These are phyloP conservation scores for Microcebus tavaratra DNA, from an alignment of 2,113 vertebrate genomes.

Conservation along the genomic window DNA sequence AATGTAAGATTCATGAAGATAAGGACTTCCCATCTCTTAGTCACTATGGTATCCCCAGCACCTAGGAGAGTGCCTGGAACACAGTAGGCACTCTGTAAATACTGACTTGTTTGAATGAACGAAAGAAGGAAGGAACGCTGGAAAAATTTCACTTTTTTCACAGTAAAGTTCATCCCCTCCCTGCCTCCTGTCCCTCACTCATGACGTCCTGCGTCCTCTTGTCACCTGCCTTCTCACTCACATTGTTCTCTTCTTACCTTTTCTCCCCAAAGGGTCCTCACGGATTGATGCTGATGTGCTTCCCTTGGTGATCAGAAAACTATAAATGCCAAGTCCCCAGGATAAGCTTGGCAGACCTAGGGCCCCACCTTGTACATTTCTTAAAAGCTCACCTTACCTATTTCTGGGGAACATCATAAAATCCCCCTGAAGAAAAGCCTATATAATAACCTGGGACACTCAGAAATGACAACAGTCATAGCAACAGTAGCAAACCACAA, in stretches of 20 bases:
- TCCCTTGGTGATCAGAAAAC: neutral
- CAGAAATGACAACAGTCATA: neutral
- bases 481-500: neutral
- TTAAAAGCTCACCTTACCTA: neutral
- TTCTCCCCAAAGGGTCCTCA: neutral
- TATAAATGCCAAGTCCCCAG: neutral
- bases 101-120: neutral
- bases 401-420: neutral
- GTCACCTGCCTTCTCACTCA: neutral
- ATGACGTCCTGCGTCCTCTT: neutral
- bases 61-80: neutral
- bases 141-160: neutral
- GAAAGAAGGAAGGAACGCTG: neutral
- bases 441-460: neutral
- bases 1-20: neutral
- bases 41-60: neutral
- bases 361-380: neutral
- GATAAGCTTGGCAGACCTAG: neutral
- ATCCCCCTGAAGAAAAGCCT: neutral
- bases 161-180: neutral
- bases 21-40: neutral
- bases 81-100: neutral
- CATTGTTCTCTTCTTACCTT: neutral
- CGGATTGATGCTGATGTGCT: neutral
- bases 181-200: neutral